Conservation (phyloP, 2,888 invertebrate genomes). For the Oscheius sp. region DNA sequence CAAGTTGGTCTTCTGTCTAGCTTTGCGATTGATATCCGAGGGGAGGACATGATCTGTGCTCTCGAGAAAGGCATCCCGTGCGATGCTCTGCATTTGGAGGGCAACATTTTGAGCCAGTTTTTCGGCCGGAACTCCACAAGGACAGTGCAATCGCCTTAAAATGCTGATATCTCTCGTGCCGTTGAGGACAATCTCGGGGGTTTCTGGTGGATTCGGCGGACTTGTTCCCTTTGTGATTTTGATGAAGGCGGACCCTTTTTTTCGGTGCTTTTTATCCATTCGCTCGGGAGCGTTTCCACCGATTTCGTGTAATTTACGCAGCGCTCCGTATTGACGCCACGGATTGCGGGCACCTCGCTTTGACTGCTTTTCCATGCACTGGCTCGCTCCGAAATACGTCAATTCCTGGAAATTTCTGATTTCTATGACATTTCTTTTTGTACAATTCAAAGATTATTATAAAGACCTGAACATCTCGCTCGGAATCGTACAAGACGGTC, state of each 20-base stretch:
- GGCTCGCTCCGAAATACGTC: slow-evolving; percentile 4
- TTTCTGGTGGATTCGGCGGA: slow-evolving; percentile 9
- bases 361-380: slow-evolving; percentile 14
- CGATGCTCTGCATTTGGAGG: no score
- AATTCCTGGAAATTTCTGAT: no score
- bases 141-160: not conserved
- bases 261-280: slow-evolving; percentile 19
- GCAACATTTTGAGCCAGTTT: no score
- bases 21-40: no score
- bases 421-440: no score
- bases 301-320: slow-evolving; percentile 20
- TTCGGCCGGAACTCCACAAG: slow-evolving; percentile 6
- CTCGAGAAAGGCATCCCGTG: no score
- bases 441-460: no score
- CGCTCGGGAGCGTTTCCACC: slow-evolving; percentile 15
- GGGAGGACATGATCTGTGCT: no score
- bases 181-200: slow-evolving; percentile 19
- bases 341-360: slow-evolving; percentile 13
- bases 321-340: slow-evolving; percentile 22
- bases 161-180: slow-evolving; percentile 9
- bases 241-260: not conserved
- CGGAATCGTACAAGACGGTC: slow-evolving; percentile 10
- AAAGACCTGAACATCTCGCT: no score
- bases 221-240: not conserved
- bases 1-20: no score